phyloP scores from a whole-genome alignment of 92 coral and sea anemone genomes.

The Palythoa grandiflora region DNA sequence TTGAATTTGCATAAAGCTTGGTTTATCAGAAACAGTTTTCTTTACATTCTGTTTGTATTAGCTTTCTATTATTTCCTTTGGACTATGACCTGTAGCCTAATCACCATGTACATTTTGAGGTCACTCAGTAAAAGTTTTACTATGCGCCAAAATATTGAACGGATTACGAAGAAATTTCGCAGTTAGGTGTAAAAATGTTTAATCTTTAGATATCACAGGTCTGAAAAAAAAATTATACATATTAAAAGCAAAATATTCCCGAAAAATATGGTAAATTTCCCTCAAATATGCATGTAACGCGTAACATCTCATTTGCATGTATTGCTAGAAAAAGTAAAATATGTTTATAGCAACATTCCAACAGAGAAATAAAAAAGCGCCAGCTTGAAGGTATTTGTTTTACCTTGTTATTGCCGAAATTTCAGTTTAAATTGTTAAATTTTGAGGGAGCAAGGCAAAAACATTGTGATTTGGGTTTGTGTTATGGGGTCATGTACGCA shows the following conservation, averaged over 20 bases:
- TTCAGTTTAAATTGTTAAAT: constrained; percentile 1
- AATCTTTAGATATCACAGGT: constrained; percentile 3
- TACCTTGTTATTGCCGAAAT: constrained; percentile 5
- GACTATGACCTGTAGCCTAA: no score
- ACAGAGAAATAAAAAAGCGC: neutral
- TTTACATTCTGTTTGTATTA: no score
- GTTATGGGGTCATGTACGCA: neutral
- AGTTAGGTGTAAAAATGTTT: constrained; percentile 1
- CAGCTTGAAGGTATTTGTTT: constrained; percentile 1
- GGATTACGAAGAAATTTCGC: neutral
- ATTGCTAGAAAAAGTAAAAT: constrained; percentile 8
- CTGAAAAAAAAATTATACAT: neutral
- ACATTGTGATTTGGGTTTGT: constrained; percentile 1
- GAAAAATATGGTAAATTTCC: neutral
- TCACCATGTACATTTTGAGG: neutral
- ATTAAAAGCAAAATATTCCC: neutral
- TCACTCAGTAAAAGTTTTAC: neutral
- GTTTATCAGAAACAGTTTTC: no score
- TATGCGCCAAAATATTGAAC: neutral
- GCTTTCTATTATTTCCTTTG: no score
- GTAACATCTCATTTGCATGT: neutral
- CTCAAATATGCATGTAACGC: neutral
- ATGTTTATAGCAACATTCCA: constrained; percentile 9
- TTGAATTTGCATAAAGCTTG: no score
- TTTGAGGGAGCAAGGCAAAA: constrained; percentile 1